phyloP scores from a whole-genome alignment of 2,797 vertebrate genomes.

The Channallabes apus region DNA sequence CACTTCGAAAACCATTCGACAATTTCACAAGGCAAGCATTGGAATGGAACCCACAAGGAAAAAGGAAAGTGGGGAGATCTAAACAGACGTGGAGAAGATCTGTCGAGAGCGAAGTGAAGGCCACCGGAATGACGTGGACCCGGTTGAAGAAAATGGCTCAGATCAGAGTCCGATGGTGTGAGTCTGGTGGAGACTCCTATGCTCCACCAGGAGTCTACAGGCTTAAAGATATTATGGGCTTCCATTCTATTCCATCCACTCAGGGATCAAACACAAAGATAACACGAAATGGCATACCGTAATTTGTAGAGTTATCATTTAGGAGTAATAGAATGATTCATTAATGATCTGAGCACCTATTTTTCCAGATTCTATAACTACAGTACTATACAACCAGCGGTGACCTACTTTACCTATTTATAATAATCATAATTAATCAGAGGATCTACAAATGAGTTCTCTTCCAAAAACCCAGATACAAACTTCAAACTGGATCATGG shows the following conservation, averaged over 20 bases:
- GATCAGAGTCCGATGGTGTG: too few relatives aligned
- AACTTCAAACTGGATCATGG: not conserved
- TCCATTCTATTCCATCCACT: conserved; percentile 29
- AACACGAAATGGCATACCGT: conserved; percentile 30
- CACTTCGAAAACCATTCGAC: too few relatives aligned
- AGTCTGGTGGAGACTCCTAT: too few relatives aligned
- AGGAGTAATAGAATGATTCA: not conserved
- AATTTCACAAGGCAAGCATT: too few relatives aligned
- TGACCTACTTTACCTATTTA: conserved; percentile 35
- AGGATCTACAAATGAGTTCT: not conserved
- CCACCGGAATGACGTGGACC: too few relatives aligned
- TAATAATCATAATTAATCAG: not conserved
- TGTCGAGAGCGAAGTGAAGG: too few relatives aligned
- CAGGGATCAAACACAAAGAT: conserved; percentile 54
- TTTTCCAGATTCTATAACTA: not conserved
- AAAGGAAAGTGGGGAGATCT: too few relatives aligned
- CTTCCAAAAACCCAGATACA: not conserved
- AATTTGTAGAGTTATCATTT: conserved; percentile 2
- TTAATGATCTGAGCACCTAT: not conserved
- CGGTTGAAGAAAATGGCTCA: too few relatives aligned
- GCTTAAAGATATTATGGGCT: conserved; percentile 34
- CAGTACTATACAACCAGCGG: conserved; percentile 1
- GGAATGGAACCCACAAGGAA: too few relatives aligned
- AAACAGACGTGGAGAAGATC: too few relatives aligned
- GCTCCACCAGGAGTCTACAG: too few relatives aligned